A percentile compares a stretch with the other conserved stretches of the same genome.
phyloP scores from a whole-genome alignment of 1,140 invertebrate genomes.

The Leptinotarsa undecemlineata region DNA sequence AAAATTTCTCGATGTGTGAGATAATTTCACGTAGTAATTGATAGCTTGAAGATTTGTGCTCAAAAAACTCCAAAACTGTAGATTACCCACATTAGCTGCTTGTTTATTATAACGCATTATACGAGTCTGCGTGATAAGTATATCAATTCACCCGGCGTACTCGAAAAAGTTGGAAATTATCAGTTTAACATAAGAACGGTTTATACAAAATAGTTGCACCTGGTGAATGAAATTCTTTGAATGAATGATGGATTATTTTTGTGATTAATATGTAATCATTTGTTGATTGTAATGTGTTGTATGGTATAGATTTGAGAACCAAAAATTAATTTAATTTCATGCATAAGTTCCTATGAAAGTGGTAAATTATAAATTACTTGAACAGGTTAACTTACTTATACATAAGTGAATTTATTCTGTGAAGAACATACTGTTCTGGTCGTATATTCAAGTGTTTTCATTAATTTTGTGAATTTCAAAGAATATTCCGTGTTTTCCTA shows the following conservation, averaged over 20 bases:
- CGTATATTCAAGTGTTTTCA: too few species aligned
- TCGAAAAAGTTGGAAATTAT: conserved; percentile 10
- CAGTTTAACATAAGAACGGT: not conserved
- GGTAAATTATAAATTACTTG: too few species aligned
- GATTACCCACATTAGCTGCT: conserved; percentile 16
- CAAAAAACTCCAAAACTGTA: not conserved
- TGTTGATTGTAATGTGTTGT: too few species aligned
- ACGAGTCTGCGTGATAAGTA: conserved; percentile 15
- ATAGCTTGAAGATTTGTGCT: conserved; percentile 10
- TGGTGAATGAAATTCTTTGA: not conserved
- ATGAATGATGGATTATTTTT: not conserved
- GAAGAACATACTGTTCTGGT: too few species aligned
- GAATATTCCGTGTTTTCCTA: too few species aligned
- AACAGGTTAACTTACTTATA: too few species aligned
- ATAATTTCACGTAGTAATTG: conserved; percentile 10
- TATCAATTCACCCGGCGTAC: conserved; percentile 1
- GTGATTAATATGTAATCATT: not conserved
- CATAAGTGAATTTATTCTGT: too few species aligned
- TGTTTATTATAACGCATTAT: conserved; percentile 25
- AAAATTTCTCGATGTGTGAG: not conserved
- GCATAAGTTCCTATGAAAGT: too few species aligned
- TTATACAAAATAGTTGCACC: not conserved
- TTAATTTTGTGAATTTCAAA: too few species aligned
- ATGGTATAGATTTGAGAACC: too few species aligned
- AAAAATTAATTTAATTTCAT: too few species aligned